Percentiles rank a stretch among this genome's conserved stretches.
These are phyloP conservation scores for Euschistus heros DNA, from an alignment of 1,140 invertebrate genomes.

Conservation along the genomic window DNA sequence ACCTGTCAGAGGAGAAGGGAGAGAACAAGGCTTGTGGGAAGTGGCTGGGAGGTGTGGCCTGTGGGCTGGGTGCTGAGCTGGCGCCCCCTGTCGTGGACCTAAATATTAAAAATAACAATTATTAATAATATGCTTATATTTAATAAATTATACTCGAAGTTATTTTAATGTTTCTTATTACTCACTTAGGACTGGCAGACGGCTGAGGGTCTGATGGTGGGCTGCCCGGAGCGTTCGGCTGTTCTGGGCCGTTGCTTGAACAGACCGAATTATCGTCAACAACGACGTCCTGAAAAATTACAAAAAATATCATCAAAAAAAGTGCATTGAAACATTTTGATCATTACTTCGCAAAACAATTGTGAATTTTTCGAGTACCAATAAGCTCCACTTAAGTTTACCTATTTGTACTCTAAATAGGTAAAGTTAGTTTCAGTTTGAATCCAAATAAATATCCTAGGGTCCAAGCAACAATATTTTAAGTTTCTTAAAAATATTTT, in stretches of 20 bases:
- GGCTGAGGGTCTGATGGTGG: constrained; percentile 14
- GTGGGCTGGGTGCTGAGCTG: constrained; percentile 6
- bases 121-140: not conserved
- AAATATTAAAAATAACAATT: not conserved
- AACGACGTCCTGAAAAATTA: constrained; percentile 17
- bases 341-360: too few species aligned
- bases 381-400: too few species aligned
- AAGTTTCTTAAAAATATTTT: too few species aligned
- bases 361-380: too few species aligned
- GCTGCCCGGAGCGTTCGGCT: not conserved
- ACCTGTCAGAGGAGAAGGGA: constrained; percentile 23
- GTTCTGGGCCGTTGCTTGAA: constrained; percentile 9
- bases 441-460: too few species aligned
- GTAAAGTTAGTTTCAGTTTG: too few species aligned
- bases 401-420: too few species aligned
- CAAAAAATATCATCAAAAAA: too few species aligned
- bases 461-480: too few species aligned
- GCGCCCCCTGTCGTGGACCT: not conserved
- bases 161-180: not conserved
- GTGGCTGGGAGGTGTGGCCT: constrained; percentile 6
- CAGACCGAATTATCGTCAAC: constrained; percentile 23
- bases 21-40: constrained; percentile 25
- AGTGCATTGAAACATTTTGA: too few species aligned
- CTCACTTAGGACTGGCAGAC: constrained; percentile 4
- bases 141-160: not conserved